Base-by-base conservation (phyloP, 37 sponge, comb jelly and placozoan species). In the Spongilla lacustris region DNA sequence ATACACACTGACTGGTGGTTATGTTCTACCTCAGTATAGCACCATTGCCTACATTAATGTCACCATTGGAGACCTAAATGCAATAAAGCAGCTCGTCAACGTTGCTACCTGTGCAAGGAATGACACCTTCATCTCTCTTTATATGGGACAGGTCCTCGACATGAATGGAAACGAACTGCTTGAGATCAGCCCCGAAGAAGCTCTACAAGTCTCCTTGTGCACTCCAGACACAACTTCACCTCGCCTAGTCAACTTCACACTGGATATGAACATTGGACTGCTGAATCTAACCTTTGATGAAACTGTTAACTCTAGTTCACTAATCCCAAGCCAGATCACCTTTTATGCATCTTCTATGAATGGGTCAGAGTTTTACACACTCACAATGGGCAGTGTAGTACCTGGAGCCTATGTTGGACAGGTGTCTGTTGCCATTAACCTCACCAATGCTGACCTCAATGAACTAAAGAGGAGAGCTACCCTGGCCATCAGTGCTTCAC, bases 281-380 rank as follows among this genome's bases (percentile, higher is more conserved):
- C 67, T 97, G 29, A 90, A 67, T 12, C 80, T 97, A 0, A 94
- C 95, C 13, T 97, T 97, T 88, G 92, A 94, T 82, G 97, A 97
- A 85, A 92, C 93, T 37, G 93, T 97, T 22, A 85, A 94, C 58
- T 36, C 97, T 0, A 85, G 80, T 46, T 75, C 91, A 0, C 78
- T 94, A 19, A 73, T 88, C 72, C 76, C 84, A 21, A 68, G 37
- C 13, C 69, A 92, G 75, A 87, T 97, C 21, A 88, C 89, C 0
- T 81, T 97, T 19, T 84, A 83, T 70, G 3, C n/a, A 14, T 24
- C 34, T 14, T 38, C 35, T 36, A 66, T 28, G 14, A 85, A 86
- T 34, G 22, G 66, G 4, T 78, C 83, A 2, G 85, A 89, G 79
- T 81, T 21, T 25, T 95, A 90, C 66, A 77, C 75, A 35, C 78